phyloP scores from a whole-genome alignment of 2,888 invertebrate genomes.

The Phalera bucephala region DNA sequence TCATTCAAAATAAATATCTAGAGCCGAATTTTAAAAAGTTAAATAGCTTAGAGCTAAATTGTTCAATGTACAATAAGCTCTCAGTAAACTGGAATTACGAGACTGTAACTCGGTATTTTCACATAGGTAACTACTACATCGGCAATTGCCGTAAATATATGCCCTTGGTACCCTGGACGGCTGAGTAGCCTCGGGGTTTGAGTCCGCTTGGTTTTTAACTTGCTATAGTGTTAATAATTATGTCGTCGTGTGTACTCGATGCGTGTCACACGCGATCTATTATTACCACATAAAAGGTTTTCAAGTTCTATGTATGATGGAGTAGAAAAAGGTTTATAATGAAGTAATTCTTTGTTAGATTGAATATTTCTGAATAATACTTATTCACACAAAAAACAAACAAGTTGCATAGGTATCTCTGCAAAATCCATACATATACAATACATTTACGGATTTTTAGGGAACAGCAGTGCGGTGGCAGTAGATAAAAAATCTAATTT shows the following conservation, averaged over 20 bases:
- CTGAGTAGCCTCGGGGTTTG: neutral
- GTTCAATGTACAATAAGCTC: neutral
- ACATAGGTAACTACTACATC: neutral
- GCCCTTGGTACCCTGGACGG: neutral
- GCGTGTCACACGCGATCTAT: conserved; percentile 37
- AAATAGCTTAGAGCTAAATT: neutral
- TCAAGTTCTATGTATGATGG: conserved; percentile 11
- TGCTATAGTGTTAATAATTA: conserved; percentile 23
- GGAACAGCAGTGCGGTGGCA: too few relatives aligned
- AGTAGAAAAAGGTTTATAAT: conserved; percentile 13
- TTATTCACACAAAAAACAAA: too few relatives aligned
- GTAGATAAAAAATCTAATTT: too few relatives aligned
- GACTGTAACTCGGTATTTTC: neutral
- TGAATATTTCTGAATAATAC: too few relatives aligned
- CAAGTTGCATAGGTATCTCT: too few relatives aligned
- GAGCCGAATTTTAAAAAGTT: too few relatives aligned
- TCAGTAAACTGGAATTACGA: neutral
- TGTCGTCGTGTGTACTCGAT: conserved; percentile 21
- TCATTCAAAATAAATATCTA: too few relatives aligned
- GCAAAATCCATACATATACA: too few relatives aligned
- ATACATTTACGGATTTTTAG: too few relatives aligned
- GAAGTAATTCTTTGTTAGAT: conserved; percentile 5
- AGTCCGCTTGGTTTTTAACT: conserved; percentile 10
- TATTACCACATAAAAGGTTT: conserved; percentile 24
- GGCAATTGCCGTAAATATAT: neutral